Percentiles rank a stretch among this genome's conserved stretches.
These are phyloP conservation scores for Alligator mississippiensis DNA, from an alignment of 2,113 vertebrate species.

Conservation along the genomic window DNA sequence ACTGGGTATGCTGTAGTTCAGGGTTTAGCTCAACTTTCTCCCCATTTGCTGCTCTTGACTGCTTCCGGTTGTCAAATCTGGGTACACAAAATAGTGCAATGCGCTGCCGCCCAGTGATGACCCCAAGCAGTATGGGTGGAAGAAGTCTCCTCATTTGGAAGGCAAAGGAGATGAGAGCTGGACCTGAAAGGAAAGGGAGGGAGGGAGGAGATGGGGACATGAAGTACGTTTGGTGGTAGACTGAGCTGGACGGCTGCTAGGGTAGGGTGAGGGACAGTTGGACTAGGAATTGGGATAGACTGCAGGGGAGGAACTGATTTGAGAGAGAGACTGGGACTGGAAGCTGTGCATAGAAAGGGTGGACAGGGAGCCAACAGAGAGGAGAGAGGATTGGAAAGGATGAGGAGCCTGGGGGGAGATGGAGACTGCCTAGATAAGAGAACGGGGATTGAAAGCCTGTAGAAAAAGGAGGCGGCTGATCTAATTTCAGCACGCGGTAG, in stretches of 20 bases:
- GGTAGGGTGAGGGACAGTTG: background rate
- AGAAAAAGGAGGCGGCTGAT: background rate
- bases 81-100: background rate
- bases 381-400: too few species aligned
- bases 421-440: background rate
- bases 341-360: too few species aligned
- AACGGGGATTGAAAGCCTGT: background rate
- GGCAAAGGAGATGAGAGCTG: background rate
- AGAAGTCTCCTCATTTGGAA: background rate
- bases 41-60: background rate
- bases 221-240: rapidly evolving
- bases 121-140: rapidly evolving
- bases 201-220: background rate
- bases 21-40: background rate
- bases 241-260: background rate
- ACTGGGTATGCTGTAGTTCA: background rate
- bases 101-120: background rate
- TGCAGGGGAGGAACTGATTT: too few species aligned
- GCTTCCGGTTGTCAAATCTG: background rate
- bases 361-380: too few species aligned
- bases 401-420: too few species aligned
- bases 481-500: background rate
- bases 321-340: too few species aligned
- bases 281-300: background rate
- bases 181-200: background rate